Evolutionary conservation across 2,113 vertebrate genomes (phyloP), one percentile per base, ranked within the genome.

Genomic region (Engraulis encrasicolus): DNA sequence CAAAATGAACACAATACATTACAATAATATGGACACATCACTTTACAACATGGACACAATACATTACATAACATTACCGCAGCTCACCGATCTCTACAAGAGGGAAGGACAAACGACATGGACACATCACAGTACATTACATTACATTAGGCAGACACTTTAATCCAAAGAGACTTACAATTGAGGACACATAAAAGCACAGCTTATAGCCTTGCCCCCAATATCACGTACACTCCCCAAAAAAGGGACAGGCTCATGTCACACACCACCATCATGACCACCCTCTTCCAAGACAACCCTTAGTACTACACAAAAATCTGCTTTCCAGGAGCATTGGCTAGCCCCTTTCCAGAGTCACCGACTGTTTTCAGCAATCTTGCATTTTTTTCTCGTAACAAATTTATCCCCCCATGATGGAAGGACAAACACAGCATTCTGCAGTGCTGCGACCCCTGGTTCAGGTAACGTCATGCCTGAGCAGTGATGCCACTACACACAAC

Each of bases 11-110:
- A 49, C 19, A 54, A n/a, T n/a, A 45, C 3, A 45, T 5, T 3
- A 45, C 40, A n/a, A n/a, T n/a, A n/a, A n/a, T n/a, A n/a, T n/a
- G n/a, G n/a, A n/a, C n/a, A n/a, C n/a, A n/a, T n/a, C n/a, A n/a
- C n/a, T n/a, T n/a, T n/a, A n/a, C n/a, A n/a, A n/a, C n/a, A n/a
- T n/a, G n/a, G n/a, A n/a, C n/a, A n/a, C n/a, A n/a, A n/a, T n/a
- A n/a, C n/a, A n/a, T n/a, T n/a, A n/a, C n/a, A n/a, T n/a, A n/a
- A n/a, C n/a, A n/a, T n/a, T n/a, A n/a, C n/a, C 95, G 94, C 90
- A 99, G 94, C 85, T 98, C 96, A 40, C 98, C 97, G 38, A 99
- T 96, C 90, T 99, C 98, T 99, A 91, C 54, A 87, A 81, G 50
- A 86, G 2, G 86, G n/a, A 3, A 50, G 9, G n/a, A n/a, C n/a